Percentiles rank a stretch among this genome's conserved stretches.
Evolutionary conservation across 2,113 vertebrate species (phyloP).

Genomic region (Kryptolebias marmoratus): DNA sequence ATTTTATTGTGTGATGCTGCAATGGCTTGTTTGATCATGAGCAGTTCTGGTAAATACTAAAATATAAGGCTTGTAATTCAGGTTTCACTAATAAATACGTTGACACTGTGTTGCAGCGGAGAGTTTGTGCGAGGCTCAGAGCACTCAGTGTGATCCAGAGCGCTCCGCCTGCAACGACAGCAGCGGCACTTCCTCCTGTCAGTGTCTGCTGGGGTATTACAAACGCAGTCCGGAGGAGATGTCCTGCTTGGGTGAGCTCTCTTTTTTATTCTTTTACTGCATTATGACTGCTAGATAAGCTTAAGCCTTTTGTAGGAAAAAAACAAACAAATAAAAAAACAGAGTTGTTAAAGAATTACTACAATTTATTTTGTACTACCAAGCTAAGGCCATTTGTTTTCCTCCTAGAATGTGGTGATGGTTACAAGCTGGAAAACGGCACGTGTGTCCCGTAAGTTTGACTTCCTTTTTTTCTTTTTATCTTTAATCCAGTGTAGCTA

Average conservation of each 20-base stretch:
- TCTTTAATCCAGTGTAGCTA: background rate
- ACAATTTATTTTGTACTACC: too few species aligned
- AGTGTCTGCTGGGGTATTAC: conserved; percentile 91
- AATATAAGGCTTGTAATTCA: background rate
- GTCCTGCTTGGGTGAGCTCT: conserved; percentile 87
- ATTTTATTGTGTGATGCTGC: too few species aligned
- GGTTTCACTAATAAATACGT: background rate
- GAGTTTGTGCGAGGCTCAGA: conserved; percentile 88
- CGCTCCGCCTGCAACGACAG: conserved; percentile 87
- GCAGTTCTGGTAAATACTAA: too few species aligned
- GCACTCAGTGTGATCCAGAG: conserved; percentile 85
- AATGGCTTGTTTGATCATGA: too few species aligned
- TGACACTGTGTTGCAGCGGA: conserved; percentile 77
- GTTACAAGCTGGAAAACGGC: conserved; percentile 89
- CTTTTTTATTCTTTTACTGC: background rate
- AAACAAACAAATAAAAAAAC: too few species aligned
- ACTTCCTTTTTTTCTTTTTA: background rate
- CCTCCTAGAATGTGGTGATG: conserved; percentile 89
- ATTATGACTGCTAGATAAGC: background rate
- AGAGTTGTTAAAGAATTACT: too few species aligned
- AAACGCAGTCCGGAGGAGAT: conserved; percentile 90
- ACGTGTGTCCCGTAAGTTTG: conserved; percentile 89
- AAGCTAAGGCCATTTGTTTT: conserved; percentile 38
- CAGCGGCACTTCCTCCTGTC: conserved; percentile 83
- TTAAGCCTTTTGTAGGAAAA: background rate